Percentiles rank a stretch among this genome's conserved stretches.
Conservation (phyloP, 2,797 vertebrate species). For the Lates japonicus region DNA sequence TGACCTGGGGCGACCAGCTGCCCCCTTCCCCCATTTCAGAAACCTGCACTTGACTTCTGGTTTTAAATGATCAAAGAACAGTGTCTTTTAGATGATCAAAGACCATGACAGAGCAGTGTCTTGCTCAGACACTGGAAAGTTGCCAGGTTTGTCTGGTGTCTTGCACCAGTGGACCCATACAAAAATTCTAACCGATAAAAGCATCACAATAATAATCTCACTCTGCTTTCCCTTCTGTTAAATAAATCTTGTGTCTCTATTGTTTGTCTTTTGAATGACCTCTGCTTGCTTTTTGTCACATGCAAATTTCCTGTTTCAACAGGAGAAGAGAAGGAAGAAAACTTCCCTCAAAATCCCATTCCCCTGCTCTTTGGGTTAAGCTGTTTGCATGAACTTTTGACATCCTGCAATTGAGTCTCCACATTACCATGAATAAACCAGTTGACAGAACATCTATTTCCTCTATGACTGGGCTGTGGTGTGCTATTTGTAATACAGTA, state of each 20-base stretch:
- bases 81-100: not conserved
- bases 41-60: not conserved
- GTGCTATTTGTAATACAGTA: constrained; percentile 11
- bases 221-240: not conserved
- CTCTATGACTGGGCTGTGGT: constrained; percentile 21
- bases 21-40: not conserved
- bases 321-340: constrained; percentile 1
- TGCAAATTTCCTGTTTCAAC: constrained; percentile 17
- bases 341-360: not conserved
- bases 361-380: constrained; percentile 38
- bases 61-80: not conserved
- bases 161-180: not conserved
- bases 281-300: constrained; percentile 12
- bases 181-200: not conserved
- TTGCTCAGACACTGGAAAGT: not conserved
- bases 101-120: not conserved
- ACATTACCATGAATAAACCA: constrained; percentile 46
- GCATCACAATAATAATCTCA: not conserved
- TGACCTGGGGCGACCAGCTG: not conserved
- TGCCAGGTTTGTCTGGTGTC: not conserved
- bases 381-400: constrained; percentile 48
- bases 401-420: constrained; percentile 35
- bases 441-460: constrained; percentile 39
- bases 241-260: not conserved
- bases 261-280: not conserved